Evolutionary conservation across 2,113 vertebrate species (phyloP).

Genomic region (Scomber scombrus): DNA sequence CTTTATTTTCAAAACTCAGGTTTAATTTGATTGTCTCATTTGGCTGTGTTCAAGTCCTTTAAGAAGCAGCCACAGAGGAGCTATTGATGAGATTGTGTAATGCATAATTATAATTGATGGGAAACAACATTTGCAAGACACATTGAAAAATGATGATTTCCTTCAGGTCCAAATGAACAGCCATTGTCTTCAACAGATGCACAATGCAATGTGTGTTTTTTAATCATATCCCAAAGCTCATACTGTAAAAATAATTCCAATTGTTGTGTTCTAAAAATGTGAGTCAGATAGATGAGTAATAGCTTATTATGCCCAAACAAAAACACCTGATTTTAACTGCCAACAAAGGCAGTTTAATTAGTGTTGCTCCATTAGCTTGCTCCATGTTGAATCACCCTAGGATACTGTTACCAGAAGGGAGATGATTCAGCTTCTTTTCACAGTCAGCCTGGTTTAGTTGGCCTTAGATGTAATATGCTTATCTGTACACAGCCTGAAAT

Average conservation of each 20-base stretch:
- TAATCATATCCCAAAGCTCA: not conserved
- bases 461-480: slow-evolving; percentile 11
- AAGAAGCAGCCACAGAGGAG: no score
- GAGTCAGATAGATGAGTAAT: not conserved
- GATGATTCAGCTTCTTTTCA: slow-evolving; percentile 23
- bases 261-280: not conserved
- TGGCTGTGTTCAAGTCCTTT: no score
- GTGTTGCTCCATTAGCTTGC: not conserved
- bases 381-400: slow-evolving; percentile 19
- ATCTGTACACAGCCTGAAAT: slow-evolving; percentile 12
- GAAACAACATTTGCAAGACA: no score
- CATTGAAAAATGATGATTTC: not conserved
- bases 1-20: no score
- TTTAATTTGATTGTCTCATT: no score
- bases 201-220: not conserved
- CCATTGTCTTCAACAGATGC: not conserved
- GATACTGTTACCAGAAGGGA: slow-evolving; percentile 1
- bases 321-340: not conserved
- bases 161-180: not conserved
- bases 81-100: no score
- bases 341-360: not conserved
- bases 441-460: not conserved
- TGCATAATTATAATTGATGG: no score
- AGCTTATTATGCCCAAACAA: not conserved
- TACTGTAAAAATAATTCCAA: no score